A percentile compares a stretch with the other conserved stretches of the same genome.
phyloP scores from a whole-genome alignment of 2,797 vertebrate species.

The Sciurus carolinensis region DNA sequence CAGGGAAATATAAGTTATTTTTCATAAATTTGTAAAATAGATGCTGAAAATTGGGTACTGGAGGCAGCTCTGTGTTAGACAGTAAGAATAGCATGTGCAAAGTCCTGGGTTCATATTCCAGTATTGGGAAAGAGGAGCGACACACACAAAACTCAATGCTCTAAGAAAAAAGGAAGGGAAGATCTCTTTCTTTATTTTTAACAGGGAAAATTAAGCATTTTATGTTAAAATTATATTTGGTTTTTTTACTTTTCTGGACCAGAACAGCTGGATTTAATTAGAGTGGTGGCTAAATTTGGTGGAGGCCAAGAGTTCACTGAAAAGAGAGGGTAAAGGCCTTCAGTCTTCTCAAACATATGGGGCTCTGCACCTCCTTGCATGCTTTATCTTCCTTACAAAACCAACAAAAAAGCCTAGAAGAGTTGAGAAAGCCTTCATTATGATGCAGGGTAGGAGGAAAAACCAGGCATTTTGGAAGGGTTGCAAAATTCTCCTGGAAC shows the following conservation, averaged over 20 bases:
- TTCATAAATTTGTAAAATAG: not conserved
- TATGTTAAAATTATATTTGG: not conserved
- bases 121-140: not conserved
- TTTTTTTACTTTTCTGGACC: not conserved
- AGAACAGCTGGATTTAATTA: not conserved
- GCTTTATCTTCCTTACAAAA: not conserved
- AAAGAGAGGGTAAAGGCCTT: not conserved
- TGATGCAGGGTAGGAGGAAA: not conserved
- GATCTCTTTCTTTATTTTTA: not conserved
- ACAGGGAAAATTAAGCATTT: not conserved
- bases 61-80: not conserved
- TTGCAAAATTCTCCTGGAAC: accelerated
- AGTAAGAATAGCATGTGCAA: not conserved
- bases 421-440: not conserved
- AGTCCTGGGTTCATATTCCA: not conserved
- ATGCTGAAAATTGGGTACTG: not conserved
- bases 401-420: no score
- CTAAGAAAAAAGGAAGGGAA: not conserved
- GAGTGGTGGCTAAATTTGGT: not conserved
- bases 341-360: not conserved
- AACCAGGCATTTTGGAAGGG: no score
- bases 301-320: not conserved
- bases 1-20: not conserved
- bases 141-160: not conserved
- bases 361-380: not conserved